Evolutionary conservation across 2,797 vertebrate species (phyloP).

Genomic region (Buceros bicornis): DNA sequence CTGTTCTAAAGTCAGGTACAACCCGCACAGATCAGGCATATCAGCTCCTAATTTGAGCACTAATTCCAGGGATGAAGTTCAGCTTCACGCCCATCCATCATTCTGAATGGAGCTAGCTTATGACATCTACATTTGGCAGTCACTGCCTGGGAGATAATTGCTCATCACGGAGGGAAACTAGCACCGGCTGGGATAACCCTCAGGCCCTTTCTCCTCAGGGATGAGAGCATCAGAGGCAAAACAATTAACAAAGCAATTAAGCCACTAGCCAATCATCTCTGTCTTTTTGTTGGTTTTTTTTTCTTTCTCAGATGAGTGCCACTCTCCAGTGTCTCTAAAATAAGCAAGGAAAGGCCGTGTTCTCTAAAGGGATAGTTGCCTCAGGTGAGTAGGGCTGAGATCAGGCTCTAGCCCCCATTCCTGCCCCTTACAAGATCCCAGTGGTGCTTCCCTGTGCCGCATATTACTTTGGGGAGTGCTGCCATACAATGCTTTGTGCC

Average conservation of each 20-base stretch:
- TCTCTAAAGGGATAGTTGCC: neutral
- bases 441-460: neutral
- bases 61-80: slow-evolving; percentile 20
- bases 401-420: neutral
- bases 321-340: neutral
- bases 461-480: neutral
- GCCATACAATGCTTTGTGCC: neutral
- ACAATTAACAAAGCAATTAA: slow-evolving; percentile 68
- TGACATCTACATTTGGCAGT: slow-evolving; percentile 22
- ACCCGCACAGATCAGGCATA: neutral
- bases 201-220: slow-evolving; percentile 23
- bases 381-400: neutral
- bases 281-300: neutral
- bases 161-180: neutral
- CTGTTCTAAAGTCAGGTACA: neutral
- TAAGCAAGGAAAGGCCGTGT: neutral
- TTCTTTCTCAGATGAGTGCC: neutral
- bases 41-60: neutral
- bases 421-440: neutral
- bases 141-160: slow-evolving; percentile 39
- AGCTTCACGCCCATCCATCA: neutral
- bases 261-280: neutral
- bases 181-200: neutral
- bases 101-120: neutral
- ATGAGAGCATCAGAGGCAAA: slow-evolving; percentile 50